Base-by-base conservation (phyloP, 2,113 vertebrate genomes). In the Cricetomys ansorgei region DNA sequence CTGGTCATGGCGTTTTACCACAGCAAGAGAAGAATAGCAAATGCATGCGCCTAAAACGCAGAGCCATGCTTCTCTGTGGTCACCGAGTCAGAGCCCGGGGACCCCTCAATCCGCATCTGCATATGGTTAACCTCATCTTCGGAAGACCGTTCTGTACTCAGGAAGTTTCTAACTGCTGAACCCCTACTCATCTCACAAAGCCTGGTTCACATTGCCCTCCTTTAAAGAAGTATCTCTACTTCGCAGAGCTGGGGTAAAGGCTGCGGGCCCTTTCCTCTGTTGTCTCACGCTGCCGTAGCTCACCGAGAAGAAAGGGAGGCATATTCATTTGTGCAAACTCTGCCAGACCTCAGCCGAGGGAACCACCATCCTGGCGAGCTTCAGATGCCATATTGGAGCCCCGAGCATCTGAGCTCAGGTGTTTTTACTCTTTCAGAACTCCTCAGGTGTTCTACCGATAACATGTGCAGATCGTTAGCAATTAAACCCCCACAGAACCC, bases 121-220 rank as follows among this genome's bases (percentile, higher is more conserved):
- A 34, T 7, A 34, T 4, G 7, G 34, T 13, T 37, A 4, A n/a
- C 21, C 29, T 85, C 3, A 70, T 31, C 65, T 31, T 37, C 59
- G 11, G 62, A 12, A 85, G 43, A 43, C 37, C 55, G 25, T 27
- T 50, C 37, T 7, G 0, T 34, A 8, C 1, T 0, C 2, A 31
- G 27, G 59, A 11, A 3, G 40, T 48, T 70, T 57, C 69, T 34
- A n/a, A 64, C 53, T 9, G 16, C 10, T 3, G 25, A 93, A 75
- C 88, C 88, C 79, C 59, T 95, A 57, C 2, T 45, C 19, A 64
- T 40, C 57, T 34, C 43, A 83, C 27, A 57, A 94, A 40, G 4
- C 85, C 90, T 84, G 40, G 27, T 29, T 53, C 69, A 59, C 10
- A 17, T 4, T 53, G 43, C 57, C 50, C 84, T 57, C 73, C 73